Conservation (phyloP, 2,113 vertebrate species). For the Pedetes capensis region DNA sequence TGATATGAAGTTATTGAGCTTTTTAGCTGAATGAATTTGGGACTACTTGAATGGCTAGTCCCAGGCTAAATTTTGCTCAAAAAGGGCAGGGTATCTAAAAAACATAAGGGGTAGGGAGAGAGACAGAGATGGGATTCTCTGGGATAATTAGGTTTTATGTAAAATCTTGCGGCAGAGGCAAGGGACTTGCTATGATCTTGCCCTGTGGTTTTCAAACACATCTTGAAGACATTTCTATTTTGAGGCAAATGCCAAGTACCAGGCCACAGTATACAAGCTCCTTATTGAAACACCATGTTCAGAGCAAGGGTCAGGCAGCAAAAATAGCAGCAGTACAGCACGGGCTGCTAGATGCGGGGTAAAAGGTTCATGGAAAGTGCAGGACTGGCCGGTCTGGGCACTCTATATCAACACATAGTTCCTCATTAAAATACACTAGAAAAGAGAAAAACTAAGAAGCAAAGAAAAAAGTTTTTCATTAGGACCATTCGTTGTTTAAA, state of each 20-base stretch:
- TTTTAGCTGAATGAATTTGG: conserved; percentile 22
- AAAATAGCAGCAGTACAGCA: not conserved
- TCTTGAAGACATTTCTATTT: conserved; percentile 32
- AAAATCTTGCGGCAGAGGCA: not conserved
- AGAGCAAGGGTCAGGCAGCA: not conserved
- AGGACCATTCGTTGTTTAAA: no score
- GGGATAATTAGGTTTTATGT: not conserved
- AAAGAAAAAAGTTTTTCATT: not conserved
- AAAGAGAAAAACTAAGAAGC: not conserved
- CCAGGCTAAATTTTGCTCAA: not conserved
- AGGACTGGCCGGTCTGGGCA: not conserved
- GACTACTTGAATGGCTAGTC: not conserved
- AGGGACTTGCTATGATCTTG: not conserved
- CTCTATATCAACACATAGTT: not conserved
- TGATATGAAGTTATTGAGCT: conserved; percentile 6
- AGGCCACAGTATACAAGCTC: not conserved
- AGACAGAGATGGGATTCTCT: no score
- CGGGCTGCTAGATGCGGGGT: not conserved
- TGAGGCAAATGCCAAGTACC: not conserved
- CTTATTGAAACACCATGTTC: not conserved
- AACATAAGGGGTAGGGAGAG: no score
- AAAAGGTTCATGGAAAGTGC: not conserved
- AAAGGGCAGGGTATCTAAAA: not conserved
- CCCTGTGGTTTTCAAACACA: not conserved
- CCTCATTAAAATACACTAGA: not conserved